Evolutionary conservation across 1,140 invertebrate species (phyloP).

Genomic region (Tetramorium alpestre): DNA sequence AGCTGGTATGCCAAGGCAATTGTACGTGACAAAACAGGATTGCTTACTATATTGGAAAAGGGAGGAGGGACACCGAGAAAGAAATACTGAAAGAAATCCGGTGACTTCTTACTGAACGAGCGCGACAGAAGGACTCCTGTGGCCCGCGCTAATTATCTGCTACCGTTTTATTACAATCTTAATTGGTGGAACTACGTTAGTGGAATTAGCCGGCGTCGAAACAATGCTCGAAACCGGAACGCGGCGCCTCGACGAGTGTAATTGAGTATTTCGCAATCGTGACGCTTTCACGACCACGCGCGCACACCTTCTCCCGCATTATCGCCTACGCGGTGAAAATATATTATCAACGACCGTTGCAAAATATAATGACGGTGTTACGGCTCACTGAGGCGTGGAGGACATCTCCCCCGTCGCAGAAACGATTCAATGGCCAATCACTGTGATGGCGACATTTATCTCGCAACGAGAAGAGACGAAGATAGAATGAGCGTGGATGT

Average conservation of each 20-base stretch:
- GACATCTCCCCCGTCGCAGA: slow-evolving; percentile 43
- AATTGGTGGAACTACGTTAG: slow-evolving; percentile 57
- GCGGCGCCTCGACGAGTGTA: slow-evolving; percentile 42
- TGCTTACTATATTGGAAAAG: slow-evolving; percentile 32
- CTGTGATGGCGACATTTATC: slow-evolving; percentile 38
- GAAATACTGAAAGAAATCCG: not conserved
- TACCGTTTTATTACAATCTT: slow-evolving; percentile 62
- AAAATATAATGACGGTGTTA: slow-evolving; percentile 62
- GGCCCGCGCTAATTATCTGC: slow-evolving; percentile 64
- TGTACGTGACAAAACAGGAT: slow-evolving; percentile 42
- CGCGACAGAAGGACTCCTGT: not conserved
- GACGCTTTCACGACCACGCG: slow-evolving; percentile 70
- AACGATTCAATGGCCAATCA: slow-evolving; percentile 59
- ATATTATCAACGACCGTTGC: slow-evolving; percentile 68
- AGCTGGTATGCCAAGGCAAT: slow-evolving; percentile 68
- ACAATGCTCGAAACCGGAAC: slow-evolving; percentile 64
- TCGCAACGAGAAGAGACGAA: slow-evolving; percentile 29
- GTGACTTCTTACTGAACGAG: not conserved
- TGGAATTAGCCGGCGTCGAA: slow-evolving; percentile 20
- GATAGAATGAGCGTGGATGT: slow-evolving; percentile 4
- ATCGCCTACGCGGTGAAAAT: slow-evolving; percentile 72
- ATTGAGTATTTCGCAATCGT: slow-evolving; percentile 71
- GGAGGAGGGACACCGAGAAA: slow-evolving; percentile 28
- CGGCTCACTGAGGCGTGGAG: slow-evolving; percentile 52
- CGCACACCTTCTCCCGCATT: slow-evolving; percentile 55